Conservation (phyloP, 2,113 vertebrate species). For the Gavia stellata region DNA sequence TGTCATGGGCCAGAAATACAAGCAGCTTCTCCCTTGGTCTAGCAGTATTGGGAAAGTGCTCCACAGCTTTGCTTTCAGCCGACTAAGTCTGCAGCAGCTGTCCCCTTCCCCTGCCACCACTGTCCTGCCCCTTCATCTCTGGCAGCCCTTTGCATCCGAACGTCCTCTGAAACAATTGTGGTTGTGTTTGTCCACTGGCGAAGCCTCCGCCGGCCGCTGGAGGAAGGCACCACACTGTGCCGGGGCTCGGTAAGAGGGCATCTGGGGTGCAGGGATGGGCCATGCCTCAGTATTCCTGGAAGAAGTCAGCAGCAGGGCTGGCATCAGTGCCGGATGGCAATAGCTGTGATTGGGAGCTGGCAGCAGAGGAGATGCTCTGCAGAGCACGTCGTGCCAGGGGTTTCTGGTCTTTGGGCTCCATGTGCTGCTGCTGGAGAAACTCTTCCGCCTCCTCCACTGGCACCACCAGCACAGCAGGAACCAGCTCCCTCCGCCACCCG, state of each 20-base stretch:
- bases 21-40: background rate
- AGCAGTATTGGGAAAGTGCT: background rate
- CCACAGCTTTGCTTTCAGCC: background rate
- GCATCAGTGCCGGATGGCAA: fast-evolving
- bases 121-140: background rate
- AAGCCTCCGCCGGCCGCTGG: background rate
- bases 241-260: fast-evolving
- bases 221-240: fast-evolving
- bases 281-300: background rate
- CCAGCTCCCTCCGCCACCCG: background rate
- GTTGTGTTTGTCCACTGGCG: background rate
- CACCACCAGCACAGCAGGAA: background rate
- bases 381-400: fast-evolving
- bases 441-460: background rate
- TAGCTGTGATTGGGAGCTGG: background rate
- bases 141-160: background rate
- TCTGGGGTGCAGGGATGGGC: background rate
- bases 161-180: background rate
- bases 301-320: fast-evolving
- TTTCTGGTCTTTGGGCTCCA: background rate
- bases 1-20: background rate
- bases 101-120: background rate
- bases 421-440: background rate
- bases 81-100: background rate
- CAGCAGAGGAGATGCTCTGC: background rate